Evolutionary conservation across 2,888 invertebrate species (phyloP).

Genomic region (Parthenolecanium corni): DNA sequence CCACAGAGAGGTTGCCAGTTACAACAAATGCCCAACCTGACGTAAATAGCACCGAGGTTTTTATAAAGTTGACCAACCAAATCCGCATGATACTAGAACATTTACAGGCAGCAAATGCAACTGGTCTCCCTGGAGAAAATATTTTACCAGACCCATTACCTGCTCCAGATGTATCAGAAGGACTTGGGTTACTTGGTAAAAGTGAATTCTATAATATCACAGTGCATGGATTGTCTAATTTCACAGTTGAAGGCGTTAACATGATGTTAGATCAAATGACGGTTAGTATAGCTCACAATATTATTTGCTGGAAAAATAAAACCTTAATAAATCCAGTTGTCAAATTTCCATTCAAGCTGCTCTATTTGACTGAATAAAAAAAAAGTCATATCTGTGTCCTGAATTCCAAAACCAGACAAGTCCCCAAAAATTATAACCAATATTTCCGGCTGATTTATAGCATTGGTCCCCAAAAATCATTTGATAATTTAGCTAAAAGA

Average conservation of each 20-base stretch:
- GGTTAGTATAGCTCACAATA: slow-evolving; percentile 40
- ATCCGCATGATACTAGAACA: slow-evolving; percentile 59
- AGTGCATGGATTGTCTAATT: slow-evolving; percentile 65
- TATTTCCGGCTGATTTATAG: too few relatives aligned
- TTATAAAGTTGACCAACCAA: slow-evolving; percentile 56
- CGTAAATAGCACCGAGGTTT: slow-evolving; percentile 27
- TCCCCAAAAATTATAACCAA: too few relatives aligned
- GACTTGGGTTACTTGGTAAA: slow-evolving; percentile 55
- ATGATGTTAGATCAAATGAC: slow-evolving; percentile 64
- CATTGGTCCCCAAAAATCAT: too few relatives aligned
- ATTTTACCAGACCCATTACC: slow-evolving; percentile 64
- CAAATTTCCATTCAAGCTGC: too few relatives aligned
- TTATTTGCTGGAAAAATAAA: too few relatives aligned
- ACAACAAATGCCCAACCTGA: too few relatives aligned
- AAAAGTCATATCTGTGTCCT: too few relatives aligned
- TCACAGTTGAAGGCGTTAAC: slow-evolving; percentile 57
- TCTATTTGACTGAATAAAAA: too few relatives aligned
- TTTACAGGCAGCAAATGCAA: slow-evolving; percentile 66
- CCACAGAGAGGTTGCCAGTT: too few relatives aligned
- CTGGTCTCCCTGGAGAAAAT: slow-evolving; percentile 63
- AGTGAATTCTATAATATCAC: slow-evolving; percentile 59
- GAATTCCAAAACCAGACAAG: too few relatives aligned
- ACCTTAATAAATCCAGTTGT: too few relatives aligned
- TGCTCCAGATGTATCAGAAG: slow-evolving; percentile 57
- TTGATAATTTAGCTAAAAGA: too few relatives aligned